Conservation (phyloP, 2,113 vertebrate species). For the Psilopsiagon aymara region DNA sequence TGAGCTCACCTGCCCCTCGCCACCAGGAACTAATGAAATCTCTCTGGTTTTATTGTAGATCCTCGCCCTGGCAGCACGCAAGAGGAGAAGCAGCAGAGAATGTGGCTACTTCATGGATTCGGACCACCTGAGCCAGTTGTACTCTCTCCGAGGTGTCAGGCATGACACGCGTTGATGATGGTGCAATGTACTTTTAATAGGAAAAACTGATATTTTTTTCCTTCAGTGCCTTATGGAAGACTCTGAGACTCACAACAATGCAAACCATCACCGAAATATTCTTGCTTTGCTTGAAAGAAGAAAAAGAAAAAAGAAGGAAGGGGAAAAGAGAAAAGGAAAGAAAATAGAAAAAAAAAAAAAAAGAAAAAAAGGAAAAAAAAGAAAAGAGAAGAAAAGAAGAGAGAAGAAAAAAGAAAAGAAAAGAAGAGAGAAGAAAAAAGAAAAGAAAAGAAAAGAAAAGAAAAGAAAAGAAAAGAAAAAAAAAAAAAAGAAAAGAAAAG, state of each 20-base stretch:
- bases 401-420: constrained; percentile 77
- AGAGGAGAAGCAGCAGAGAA: constrained; percentile 80
- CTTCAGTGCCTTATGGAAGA: constrained; percentile 99
- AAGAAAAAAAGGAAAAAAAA: constrained; percentile 60
- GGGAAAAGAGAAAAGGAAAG: constrained; percentile 62
- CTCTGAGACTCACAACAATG: constrained; percentile 94
- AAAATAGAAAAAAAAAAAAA: constrained; percentile 52
- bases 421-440: constrained; percentile 59
- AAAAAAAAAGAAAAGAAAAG: too few species aligned
- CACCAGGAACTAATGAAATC: background rate
- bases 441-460: too few species aligned
- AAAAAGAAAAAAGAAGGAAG: constrained; percentile 67
- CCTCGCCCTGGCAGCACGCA: constrained; percentile 62
- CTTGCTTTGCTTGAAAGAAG: constrained; percentile 89
- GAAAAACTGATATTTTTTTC: constrained; percentile 89
- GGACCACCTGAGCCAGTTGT: constrained; percentile 81
- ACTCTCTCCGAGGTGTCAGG: constrained; percentile 83
- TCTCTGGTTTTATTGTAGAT: constrained; percentile 72
- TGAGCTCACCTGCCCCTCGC: background rate
- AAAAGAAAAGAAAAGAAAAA: too few species aligned
- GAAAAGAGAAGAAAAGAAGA: constrained; percentile 21
- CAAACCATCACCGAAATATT: constrained; percentile 93
- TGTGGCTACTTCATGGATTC: constrained; percentile 81
- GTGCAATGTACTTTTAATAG: constrained; percentile 92
- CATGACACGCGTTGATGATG: constrained; percentile 87